These are phyloP conservation scores for Drosophila ezoana DNA, from an alignment of 2,888 invertebrate species.

Conservation along the genomic window DNA sequence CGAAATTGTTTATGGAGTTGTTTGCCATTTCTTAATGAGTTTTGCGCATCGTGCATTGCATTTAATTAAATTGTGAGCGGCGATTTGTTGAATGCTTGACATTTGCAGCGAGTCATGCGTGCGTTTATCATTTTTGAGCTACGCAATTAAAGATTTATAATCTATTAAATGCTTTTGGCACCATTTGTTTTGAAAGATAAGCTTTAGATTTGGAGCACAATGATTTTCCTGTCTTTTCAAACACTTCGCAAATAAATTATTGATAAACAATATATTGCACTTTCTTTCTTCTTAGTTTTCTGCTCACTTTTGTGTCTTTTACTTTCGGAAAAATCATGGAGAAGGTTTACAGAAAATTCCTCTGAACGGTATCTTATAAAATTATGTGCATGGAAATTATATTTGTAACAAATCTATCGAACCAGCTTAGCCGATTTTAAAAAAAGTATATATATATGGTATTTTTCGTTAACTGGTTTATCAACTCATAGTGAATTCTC, in stretches of 20 bases:
- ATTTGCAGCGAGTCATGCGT: constrained; percentile 24
- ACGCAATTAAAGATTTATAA: constrained; percentile 10
- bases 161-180: background rate
- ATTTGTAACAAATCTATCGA: constrained; percentile 1
- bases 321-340: no score
- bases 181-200: background rate
- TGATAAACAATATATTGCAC: no score
- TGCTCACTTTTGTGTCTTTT: no score
- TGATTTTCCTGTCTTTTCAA: background rate
- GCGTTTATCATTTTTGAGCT: constrained; percentile 9
- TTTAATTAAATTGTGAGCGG: constrained; percentile 66
- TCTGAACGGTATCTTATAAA: no score
- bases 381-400: no score
- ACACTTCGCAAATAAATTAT: no score
- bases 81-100: constrained; percentile 34
- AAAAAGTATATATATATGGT: no score
- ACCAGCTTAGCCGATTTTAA: no score
- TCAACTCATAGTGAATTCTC: constrained; percentile 14
- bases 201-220: background rate
- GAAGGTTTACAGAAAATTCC: no score
- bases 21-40: constrained; percentile 70
- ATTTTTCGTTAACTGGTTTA: constrained; percentile 22
- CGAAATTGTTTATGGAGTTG: constrained; percentile 74
- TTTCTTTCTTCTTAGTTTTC: no score
- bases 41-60: constrained; percentile 73